These are phyloP conservation scores for Scolopax rusticola DNA, from an alignment of 2,797 vertebrate species.

Conservation along the genomic window DNA sequence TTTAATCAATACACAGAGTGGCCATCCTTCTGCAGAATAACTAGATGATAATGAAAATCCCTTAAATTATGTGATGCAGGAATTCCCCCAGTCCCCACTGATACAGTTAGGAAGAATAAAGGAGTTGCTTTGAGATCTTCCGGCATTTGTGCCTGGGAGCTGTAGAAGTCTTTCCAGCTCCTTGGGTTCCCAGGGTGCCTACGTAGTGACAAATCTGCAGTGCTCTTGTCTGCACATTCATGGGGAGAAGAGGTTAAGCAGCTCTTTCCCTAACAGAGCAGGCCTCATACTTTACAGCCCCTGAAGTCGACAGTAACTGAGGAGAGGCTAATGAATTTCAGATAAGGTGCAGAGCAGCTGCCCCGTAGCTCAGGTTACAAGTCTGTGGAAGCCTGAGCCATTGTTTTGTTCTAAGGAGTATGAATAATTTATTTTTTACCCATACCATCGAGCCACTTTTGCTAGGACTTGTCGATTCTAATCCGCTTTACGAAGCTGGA, in stretches of 20 bases:
- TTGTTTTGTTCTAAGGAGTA: background rate
- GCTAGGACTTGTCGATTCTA: background rate
- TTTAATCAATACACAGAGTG: background rate
- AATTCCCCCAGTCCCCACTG: background rate
- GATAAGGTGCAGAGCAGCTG: background rate
- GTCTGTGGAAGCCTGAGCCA: background rate
- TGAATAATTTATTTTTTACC: constrained; percentile 31
- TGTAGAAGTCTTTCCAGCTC: background rate
- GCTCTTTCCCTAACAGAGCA: background rate
- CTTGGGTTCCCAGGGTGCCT: background rate
- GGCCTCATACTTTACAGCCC: background rate
- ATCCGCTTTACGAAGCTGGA: fast-evolving
- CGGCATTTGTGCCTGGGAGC: background rate
- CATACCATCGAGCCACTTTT: background rate
- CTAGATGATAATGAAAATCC: background rate
- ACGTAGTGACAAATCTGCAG: background rate
- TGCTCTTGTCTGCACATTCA: background rate
- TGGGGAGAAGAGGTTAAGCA: background rate
- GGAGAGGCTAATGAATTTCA: constrained; percentile 24
- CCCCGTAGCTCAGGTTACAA: background rate
- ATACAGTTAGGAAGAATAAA: background rate
- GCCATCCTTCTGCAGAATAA: background rate
- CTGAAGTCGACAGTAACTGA: background rate
- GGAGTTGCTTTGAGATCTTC: background rate
- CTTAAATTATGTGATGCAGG: background rate